Evolutionary conservation across 2,113 vertebrate genomes (phyloP).

Genomic region (Rallus limicola): DNA sequence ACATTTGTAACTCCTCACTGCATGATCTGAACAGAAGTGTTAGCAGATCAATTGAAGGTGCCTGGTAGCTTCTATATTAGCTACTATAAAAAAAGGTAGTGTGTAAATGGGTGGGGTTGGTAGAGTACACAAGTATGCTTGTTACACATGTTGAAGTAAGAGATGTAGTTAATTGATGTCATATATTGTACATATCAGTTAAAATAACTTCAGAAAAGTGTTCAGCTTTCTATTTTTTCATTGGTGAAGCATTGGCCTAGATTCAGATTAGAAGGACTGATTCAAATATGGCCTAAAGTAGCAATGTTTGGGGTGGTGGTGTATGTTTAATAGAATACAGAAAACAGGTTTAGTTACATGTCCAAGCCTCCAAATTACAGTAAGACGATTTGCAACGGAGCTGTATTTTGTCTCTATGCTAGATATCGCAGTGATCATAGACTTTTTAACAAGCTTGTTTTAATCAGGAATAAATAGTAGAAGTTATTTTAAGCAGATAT

Average conservation of each 20-base stretch:
- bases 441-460: slow-evolving; percentile 14
- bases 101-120: neutral
- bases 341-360: slow-evolving; percentile 10
- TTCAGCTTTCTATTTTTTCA: neutral
- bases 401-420: neutral
- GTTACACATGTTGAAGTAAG: neutral
- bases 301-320: neutral
- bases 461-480: neutral
- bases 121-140: neutral
- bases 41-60: neutral
- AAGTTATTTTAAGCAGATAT: neutral
- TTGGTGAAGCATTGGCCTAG: neutral
- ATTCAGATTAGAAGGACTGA: neutral
- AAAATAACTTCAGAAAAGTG: neutral
- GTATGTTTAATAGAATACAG: neutral
- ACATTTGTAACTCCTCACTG: neutral
- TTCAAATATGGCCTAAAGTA: neutral
- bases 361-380: neutral
- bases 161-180: neutral
- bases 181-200: neutral
- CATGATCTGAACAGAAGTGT: neutral
- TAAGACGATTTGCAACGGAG: slow-evolving; percentile 5
- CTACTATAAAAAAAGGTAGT: neutral
- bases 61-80: neutral
- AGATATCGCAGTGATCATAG: neutral